Evolutionary conservation across 2,113 vertebrate species (phyloP).

Genomic region (Phyllostomus discolor): DNA sequence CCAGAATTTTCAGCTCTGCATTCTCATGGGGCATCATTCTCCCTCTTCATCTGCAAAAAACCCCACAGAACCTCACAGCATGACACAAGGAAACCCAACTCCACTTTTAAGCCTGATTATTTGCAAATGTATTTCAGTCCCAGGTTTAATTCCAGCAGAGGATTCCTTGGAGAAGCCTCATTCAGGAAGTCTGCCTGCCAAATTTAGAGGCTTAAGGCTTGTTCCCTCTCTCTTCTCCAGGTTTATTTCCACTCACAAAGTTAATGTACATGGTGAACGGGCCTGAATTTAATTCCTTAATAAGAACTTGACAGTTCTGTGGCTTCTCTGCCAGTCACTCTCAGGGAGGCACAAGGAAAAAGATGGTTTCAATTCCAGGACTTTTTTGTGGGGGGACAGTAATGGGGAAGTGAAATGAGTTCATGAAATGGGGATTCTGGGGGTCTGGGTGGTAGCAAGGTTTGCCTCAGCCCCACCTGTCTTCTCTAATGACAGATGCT

Average conservation of each 20-base stretch:
- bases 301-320: constrained; percentile 30
- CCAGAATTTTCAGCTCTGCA: not conserved
- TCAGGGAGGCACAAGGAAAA: not conserved
- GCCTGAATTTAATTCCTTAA: constrained; percentile 46
- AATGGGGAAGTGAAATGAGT: not conserved
- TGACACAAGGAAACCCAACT: constrained; percentile 8
- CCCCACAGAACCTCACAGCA: not conserved
- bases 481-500: not conserved
- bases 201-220: constrained; percentile 42
- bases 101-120: constrained; percentile 19
- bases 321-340: not conserved
- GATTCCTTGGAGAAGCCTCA: constrained; percentile 50
- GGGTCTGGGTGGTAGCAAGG: not conserved
- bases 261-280: constrained; percentile 26
- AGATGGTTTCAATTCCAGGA: not conserved
- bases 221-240: constrained; percentile 58
- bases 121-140: constrained; percentile 49
- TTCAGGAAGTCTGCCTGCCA: constrained; percentile 67
- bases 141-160: constrained; percentile 55
- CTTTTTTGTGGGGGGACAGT: not conserved
- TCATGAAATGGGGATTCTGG: not conserved
- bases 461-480: not conserved
- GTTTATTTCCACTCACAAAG: constrained; percentile 60
- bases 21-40: not conserved
- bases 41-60: not conserved